Base-by-base conservation (phyloP, 2,888 invertebrate species). In the Drosophila longiperda region DNA sequence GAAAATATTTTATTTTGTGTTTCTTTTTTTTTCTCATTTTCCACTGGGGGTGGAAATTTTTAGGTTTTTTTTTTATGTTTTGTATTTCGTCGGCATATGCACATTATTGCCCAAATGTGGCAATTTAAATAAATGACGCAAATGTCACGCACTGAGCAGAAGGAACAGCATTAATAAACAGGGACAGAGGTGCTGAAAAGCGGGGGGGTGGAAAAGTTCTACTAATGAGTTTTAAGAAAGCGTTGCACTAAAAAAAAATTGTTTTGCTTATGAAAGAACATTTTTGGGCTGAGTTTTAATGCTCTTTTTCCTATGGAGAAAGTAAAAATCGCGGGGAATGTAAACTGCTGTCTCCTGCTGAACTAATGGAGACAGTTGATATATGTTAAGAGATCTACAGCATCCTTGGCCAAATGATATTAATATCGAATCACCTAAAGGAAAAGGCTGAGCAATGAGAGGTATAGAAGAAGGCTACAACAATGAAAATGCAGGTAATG, bases 81-180 rank as follows among this genome's bases (percentile, higher is more conserved):
- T 64, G 15, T 59, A 26, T 61, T 66, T 55, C 45, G 52, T 12
- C 52, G 78, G 87, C 89, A 88, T 86, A 86, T 83, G 89, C 83
- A 83, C 83, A 88, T 83, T 88, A 83, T 68, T 63, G 62, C 66
- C 79, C 58, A 84, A 90, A 83, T 82, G 78, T 70, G 87, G 90
- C 90, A 90, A 89, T 90, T 89, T 89, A 88, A 89, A 89, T 90
- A 89, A 90, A 89, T 80, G 88, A 85, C 83, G 86, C 83, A 61
- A 76, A 85, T 76, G 83, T 80, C 79, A 84, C 89, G 89, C 85
- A 89, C 82, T 68, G 73, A 69, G 40, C 15, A 34, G 40, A 33
- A 59, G 54, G 17, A 58, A 48, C 26, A 57, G 53, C 52, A 36
- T 7, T 38, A 57, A 34, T 48, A 20, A 20, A 52, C 29, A n/a